Percentiles rank a stretch among this genome's conserved stretches.
Conservation (phyloP, 2,797 vertebrate species). For the Mionectes olivaceus region DNA sequence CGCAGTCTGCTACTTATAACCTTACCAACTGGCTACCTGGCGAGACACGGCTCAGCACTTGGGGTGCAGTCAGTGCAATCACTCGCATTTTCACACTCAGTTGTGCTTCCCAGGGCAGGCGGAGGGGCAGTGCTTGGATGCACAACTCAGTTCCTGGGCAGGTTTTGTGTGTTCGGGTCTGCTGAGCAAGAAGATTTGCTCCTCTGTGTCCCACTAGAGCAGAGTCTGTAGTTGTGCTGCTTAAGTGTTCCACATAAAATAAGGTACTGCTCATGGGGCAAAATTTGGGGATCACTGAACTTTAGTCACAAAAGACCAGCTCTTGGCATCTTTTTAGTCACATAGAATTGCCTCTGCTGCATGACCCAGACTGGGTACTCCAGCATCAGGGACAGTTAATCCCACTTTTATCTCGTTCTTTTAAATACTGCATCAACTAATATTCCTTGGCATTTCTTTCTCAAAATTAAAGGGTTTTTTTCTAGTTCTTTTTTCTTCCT, state of each 20-base stretch:
- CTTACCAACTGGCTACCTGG: background rate
- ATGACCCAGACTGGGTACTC: background rate
- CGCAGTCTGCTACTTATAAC: background rate
- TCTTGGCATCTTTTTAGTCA: background rate
- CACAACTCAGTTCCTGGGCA: background rate
- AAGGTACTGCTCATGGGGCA: rapidly evolving
- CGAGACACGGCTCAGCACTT: background rate
- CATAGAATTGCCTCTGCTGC: background rate
- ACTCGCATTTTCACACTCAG: background rate
- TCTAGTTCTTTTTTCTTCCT: background rate
- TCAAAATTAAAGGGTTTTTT: background rate
- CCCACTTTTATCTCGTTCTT: background rate
- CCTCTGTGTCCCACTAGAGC: background rate
- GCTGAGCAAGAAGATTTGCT: background rate
- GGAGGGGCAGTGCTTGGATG: rapidly evolving
- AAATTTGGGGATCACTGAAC: background rate
- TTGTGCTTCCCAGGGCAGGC: background rate
- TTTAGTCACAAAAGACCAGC: background rate
- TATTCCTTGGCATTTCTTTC: background rate
- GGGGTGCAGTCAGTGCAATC: background rate
- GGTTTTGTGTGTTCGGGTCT: background rate
- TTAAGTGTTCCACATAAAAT: background rate
- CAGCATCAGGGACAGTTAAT: background rate
- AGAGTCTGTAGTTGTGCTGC: background rate
- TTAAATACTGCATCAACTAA: background rate